These are phyloP conservation scores for Microctenopoma lineatum DNA, from an alignment of 2,797 vertebrate genomes.

Conservation along the genomic window DNA sequence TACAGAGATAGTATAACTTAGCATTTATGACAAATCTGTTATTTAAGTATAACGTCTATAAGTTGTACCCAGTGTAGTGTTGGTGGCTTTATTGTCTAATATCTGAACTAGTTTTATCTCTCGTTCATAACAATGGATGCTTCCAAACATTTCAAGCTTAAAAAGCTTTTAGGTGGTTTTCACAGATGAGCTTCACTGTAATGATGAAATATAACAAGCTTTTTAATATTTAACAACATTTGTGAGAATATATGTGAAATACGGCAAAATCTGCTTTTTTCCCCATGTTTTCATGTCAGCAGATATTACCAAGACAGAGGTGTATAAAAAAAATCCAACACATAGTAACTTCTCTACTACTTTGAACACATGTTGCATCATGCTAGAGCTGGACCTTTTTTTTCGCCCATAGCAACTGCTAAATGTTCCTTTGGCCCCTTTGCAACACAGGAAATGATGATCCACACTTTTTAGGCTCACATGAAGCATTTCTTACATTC, in stretches of 20 bases:
- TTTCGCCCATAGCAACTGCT: slow-evolving; percentile 71
- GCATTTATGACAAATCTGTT: too few species aligned
- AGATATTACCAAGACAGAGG: slow-evolving; percentile 1
- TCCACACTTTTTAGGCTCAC: slow-evolving; percentile 63
- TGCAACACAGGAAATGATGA: slow-evolving; percentile 74
- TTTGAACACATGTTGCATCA: slow-evolving; percentile 65
- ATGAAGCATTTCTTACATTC: slow-evolving; percentile 73
- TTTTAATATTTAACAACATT: background rate
- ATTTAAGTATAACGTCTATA: too few species aligned
- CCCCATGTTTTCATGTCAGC: too few species aligned
- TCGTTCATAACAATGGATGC: background rate
- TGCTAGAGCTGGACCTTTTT: slow-evolving; percentile 36
- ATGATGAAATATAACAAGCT: background rate
- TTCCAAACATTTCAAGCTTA: background rate
- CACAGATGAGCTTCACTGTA: background rate
- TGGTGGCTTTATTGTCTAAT: background rate
- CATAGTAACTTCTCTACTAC: slow-evolving; percentile 49
- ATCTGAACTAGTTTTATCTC: background rate
- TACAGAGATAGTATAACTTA: too few species aligned
- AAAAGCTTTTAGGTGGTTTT: background rate
- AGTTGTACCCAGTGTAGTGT: too few species aligned
- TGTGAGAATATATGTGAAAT: too few species aligned
- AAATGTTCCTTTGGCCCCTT: slow-evolving; percentile 66
- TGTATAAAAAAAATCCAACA: slow-evolving; percentile 29
- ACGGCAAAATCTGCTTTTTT: too few species aligned